These are phyloP conservation scores for Ictidomys tridecemlineatus DNA, from an alignment of 2,113 vertebrate genomes.

Conservation along the genomic window DNA sequence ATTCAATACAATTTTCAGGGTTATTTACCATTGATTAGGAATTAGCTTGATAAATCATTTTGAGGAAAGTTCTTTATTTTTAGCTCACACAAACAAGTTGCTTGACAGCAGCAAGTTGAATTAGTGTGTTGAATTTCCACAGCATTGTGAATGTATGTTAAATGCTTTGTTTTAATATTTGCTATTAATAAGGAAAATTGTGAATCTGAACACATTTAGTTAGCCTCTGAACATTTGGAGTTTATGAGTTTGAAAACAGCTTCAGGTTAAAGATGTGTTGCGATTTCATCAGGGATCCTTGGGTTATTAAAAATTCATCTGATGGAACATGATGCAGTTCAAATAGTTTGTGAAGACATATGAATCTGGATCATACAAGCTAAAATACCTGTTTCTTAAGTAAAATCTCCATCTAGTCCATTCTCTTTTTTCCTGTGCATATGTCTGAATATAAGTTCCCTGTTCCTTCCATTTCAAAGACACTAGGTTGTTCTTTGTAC, in stretches of 20 bases:
- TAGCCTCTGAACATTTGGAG: conserved; percentile 19
- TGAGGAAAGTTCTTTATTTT: conserved; percentile 72
- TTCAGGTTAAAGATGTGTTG: conserved; percentile 45
- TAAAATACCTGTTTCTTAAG: background rate
- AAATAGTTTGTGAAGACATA: background rate
- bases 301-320: conserved; percentile 19
- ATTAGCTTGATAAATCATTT: conserved; percentile 62
- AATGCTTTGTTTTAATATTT: conserved; percentile 58
- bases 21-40: conserved; percentile 73
- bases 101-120: conserved; percentile 61
- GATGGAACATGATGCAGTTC: background rate
- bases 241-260: conserved; percentile 45
- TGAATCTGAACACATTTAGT: background rate
- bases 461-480: background rate
- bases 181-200: conserved; percentile 55
- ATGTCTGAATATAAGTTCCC: background rate
- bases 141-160: background rate
- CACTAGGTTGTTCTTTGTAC: background rate
- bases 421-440: background rate
- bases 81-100: conserved; percentile 19
- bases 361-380: background rate
- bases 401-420: background rate
- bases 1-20: background rate
- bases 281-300: background rate
- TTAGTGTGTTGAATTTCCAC: conserved; percentile 61